Evolutionary conservation across 2,113 vertebrate species (phyloP).

Genomic region (Helogale parvula): DNA sequence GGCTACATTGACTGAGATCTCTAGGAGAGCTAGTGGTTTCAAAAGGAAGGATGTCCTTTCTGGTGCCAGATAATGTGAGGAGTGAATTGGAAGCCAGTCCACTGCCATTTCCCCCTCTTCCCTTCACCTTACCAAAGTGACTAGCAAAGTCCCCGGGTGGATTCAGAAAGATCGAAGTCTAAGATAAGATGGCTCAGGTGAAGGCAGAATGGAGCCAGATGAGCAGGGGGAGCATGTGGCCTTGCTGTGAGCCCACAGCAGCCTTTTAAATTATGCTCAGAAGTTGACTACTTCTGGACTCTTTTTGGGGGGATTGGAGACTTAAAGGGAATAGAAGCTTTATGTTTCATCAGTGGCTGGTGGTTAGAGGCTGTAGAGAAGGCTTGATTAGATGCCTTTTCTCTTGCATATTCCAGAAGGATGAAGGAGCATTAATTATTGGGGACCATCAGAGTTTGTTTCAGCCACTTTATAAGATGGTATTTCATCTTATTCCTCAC

Average conservation of each 20-base stretch:
- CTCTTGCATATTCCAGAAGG: not conserved
- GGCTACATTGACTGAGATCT: not conserved
- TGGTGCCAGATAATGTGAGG: not conserved
- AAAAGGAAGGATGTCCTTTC: rapidly evolving
- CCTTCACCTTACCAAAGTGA: not conserved
- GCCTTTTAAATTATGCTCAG: not conserved
- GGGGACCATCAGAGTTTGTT: not conserved
- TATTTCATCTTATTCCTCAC: not conserved
- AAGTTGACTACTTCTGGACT: not conserved
- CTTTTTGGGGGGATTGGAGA: not conserved
- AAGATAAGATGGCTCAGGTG: not conserved
- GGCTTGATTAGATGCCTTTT: not conserved
- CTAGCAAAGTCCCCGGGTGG: not conserved
- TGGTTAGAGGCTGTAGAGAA: not conserved
- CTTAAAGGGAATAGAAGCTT: too few species aligned
- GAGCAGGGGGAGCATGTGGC: too few species aligned
- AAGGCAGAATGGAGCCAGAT: not conserved
- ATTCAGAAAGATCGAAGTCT: not conserved
- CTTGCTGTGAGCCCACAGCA: too few species aligned
- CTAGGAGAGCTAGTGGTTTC: not conserved
- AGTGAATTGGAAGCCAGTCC: not conserved
- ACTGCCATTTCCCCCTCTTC: too few species aligned
- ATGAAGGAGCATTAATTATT: not conserved
- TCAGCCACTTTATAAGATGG: not conserved
- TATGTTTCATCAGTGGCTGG: not conserved